Conservation (phyloP, 2,113 vertebrate genomes). For the Stictonetta naevosa region DNA sequence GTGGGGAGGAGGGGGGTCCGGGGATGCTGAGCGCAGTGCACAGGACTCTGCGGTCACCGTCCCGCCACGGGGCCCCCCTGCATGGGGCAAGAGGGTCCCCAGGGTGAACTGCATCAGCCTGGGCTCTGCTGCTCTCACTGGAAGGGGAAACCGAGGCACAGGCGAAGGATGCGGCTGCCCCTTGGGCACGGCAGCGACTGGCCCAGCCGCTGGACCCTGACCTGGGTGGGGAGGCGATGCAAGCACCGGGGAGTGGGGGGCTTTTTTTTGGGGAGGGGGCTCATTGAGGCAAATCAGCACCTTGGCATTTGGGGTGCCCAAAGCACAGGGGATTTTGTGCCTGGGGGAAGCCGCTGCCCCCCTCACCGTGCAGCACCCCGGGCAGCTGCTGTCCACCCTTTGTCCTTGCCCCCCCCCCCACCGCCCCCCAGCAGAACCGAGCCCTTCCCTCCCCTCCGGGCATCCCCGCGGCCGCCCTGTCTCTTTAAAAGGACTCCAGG, state of each 20-base stretch:
- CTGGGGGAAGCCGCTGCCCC: accelerated
- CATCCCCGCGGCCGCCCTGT: constrained; percentile 11
- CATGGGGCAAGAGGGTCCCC: accelerated
- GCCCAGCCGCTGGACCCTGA: accelerated
- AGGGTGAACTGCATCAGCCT: accelerated
- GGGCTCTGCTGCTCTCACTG: accelerated
- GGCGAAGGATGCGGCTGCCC: neutral
- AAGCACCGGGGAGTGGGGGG: accelerated
- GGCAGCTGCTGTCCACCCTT: neutral
- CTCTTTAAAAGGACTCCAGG: constrained; percentile 72
- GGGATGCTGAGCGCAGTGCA: neutral
- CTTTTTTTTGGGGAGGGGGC: neutral
- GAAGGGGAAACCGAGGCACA: accelerated
- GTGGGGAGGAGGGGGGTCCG: accelerated
- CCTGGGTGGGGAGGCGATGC: accelerated
- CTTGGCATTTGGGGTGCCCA: neutral
- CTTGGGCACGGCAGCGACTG: too few species aligned
- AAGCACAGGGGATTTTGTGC: neutral
- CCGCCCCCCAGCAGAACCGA: neutral
- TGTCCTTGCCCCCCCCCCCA: neutral
- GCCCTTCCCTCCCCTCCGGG: neutral
- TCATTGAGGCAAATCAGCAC: accelerated
- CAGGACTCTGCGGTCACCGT: neutral
- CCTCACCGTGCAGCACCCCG: accelerated
- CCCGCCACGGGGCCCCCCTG: accelerated